Base-by-base conservation (phyloP, 2,797 vertebrate species). In the Podarcis lilfordi region DNA sequence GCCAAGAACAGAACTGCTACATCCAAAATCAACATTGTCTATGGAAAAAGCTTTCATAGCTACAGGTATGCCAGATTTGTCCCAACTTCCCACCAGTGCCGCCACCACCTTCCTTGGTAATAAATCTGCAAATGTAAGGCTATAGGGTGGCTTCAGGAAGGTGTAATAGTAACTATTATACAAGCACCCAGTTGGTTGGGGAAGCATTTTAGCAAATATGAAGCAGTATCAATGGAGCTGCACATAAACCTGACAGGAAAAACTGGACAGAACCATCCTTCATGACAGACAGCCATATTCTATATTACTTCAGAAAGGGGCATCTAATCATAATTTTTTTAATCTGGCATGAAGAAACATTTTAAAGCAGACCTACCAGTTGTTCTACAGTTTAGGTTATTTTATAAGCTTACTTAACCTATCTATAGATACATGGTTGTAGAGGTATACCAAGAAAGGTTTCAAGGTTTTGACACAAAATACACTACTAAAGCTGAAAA, bases 321-420 rank as follows among this genome's bases (percentile, higher is more conserved):
- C 3, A 84, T 69, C 21, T 6, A 68, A 88, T 3, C 45, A 64
- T 45, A 35, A 5, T 40, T 92, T 94, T 93, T 94, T 55, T 89
- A 43, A 43, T 43, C 43, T 9, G 43, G 1, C 43, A 43, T 9
- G 43, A 43, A 43, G 43, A 43, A 43, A 9, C 43, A 43, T 43
- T 43, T 43, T 43, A 43, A 9, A 43, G 43, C 43, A 43, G 43
- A 43, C 43, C 43, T 43, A 82, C 4, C 50, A 78, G 64, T 25
- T 68, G 64, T 23, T 69, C 32, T n/a, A 61, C 17, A 61, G 21
- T 6, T 80, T 37, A 79, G 40, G 11, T 9, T 61, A 32, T 27
- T 27, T 68, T 29, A 13, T 32, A 35, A 59, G 8, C 7, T 82
- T 68, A 82, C 25, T 43, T 40, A 74, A 35, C 35, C 71, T 37